Base-by-base conservation (phyloP, 2,888 invertebrate species). In the Syrista parreyssii region DNA sequence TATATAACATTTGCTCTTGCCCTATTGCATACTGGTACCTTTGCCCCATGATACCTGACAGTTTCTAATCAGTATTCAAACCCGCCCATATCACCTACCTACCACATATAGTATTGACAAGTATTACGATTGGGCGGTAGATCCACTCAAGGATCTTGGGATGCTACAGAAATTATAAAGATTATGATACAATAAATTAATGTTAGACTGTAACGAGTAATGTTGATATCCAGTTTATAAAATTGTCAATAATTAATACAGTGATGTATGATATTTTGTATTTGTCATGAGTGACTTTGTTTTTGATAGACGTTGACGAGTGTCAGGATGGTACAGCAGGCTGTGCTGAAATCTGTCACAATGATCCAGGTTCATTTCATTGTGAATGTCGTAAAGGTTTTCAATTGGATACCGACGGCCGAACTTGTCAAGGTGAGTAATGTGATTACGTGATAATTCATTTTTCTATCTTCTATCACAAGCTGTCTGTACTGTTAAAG, bases 341-440 rank as follows among this genome's bases (percentile, higher is more conserved):
- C 55, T 95, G 95, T 83, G 91, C 93, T 75, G 92, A 93, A 81
- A 90, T 91, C 71, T 95, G 95, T 86, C 91, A 90, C 78, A 95
- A 95, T 86, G 90, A 92, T 69, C 92, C 92, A 0, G 94, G 94
- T 68, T 92, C 93, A n/a, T 94, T 92, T 84, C 91, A 92, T 71
- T 95, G 95, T 84, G 89, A 91, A 68, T 95, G 94, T 82, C 90
- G 90, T 31, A 83, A 88, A 40, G 94, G 94, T 12, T 92, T 92
- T 74, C 91, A 92, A 83, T 89, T 94, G 78, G 92, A 92, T 69
- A 87, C 87, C 1, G 88, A 92, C 35, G 91, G 92, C 75, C 92
- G 89, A 81, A 91, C 91, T 71, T 94, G 94, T 83, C 87, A 92
- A 80, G 94, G 94, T 94, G 87, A 88, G 92, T 74, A 35, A 9